Evolutionary conservation across 2,888 invertebrate genomes (phyloP).

Genomic region (Drosophila parthenogenetica): DNA sequence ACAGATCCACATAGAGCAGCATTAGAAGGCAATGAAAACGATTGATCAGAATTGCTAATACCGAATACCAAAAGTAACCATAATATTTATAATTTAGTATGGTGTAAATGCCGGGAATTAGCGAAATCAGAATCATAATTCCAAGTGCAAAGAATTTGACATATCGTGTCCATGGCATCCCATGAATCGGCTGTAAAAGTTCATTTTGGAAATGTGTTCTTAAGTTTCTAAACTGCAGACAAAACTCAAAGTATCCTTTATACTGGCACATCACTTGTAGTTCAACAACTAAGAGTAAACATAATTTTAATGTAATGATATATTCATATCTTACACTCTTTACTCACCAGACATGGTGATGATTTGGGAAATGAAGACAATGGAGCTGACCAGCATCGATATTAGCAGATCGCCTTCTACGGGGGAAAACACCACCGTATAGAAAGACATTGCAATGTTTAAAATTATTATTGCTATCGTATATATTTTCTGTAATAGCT

Average conservation of each 20-base stretch:
- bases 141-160: constrained; percentile 47
- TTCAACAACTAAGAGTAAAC: constrained; percentile 43
- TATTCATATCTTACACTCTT: neutral
- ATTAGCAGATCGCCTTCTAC: constrained; percentile 48
- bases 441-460: constrained; percentile 47
- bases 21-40: constrained; percentile 56
- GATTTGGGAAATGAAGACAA: constrained; percentile 65
- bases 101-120: constrained; percentile 25
- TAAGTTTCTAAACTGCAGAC: constrained; percentile 50
- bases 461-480: constrained; percentile 51
- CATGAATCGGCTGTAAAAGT: constrained; percentile 25
- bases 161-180: constrained; percentile 25
- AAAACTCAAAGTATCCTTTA: constrained; percentile 56
- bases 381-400: constrained; percentile 64
- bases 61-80: constrained; percentile 53
- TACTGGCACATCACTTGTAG: constrained; percentile 64
- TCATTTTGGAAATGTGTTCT: constrained; percentile 46
- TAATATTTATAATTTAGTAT: neutral
- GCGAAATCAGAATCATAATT: constrained; percentile 10
- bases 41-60: constrained; percentile 38
- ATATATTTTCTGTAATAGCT: constrained; percentile 63
- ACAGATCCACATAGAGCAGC: constrained; percentile 51
- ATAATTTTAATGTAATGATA: neutral
- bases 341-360: constrained; percentile 46
- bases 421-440: constrained; percentile 37